A percentile compares a stretch with the other conserved stretches of the same genome.
Evolutionary conservation across 1,140 invertebrate species (phyloP).

Genomic region (Muscidifurax raptorellus): DNA sequence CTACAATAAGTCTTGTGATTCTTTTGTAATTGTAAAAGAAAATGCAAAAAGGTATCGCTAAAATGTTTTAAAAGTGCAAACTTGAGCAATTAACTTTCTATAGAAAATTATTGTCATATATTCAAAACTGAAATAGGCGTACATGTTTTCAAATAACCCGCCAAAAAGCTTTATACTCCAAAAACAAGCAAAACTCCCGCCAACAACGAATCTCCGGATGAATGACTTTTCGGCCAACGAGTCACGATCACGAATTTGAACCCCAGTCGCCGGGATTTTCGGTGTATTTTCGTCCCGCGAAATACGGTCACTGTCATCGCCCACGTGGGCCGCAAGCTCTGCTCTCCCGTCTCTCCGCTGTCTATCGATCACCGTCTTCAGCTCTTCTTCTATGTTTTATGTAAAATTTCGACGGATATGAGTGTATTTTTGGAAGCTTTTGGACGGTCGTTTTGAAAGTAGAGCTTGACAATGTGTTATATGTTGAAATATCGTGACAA

Average conservation of each 20-base stretch:
- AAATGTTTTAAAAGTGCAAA: too few species aligned
- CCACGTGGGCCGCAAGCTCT: constrained; percentile 59
- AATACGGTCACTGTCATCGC: constrained; percentile 63
- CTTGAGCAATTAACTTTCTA: too few species aligned
- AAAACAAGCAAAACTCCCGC: too few species aligned
- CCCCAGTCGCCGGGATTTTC: neutral
- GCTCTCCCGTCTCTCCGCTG: neutral
- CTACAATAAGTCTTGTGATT: too few species aligned
- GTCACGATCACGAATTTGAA: constrained; percentile 20
- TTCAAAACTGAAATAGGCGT: too few species aligned
- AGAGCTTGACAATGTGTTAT: too few species aligned
- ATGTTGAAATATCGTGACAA: too few species aligned
- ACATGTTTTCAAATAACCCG: too few species aligned
- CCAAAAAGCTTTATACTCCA: too few species aligned
- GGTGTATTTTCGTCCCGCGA: constrained; percentile 61
- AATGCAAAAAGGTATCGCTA: too few species aligned
- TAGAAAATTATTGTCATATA: too few species aligned
- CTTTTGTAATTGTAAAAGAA: too few species aligned
- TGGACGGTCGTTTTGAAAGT: neutral
- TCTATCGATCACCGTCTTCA: neutral
- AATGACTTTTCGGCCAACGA: neutral
- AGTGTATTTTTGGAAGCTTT: neutral
- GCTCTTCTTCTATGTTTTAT: neutral
- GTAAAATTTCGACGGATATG: neutral
- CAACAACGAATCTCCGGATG: neutral